phyloP scores from a whole-genome alignment of 2,888 invertebrate genomes.

The Saturnia pavonia region DNA sequence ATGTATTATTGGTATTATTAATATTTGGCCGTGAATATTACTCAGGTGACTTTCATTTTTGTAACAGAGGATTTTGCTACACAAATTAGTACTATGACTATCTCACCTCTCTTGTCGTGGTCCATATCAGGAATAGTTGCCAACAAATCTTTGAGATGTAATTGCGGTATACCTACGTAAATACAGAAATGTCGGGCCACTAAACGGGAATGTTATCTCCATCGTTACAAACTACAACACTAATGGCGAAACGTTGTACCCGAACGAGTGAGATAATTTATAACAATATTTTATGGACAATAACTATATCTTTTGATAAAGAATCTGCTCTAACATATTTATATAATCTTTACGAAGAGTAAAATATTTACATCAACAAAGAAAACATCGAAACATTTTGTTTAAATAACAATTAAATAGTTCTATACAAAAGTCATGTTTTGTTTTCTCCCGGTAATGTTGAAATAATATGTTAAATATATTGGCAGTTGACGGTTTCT shows the following conservation, averaged over 20 bases:
- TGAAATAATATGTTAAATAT: no score
- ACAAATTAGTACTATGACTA: background rate
- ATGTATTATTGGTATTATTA: no score
- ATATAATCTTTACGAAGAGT: background rate
- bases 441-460: background rate
- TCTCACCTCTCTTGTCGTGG: slow-evolving; percentile 37
- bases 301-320: slow-evolving; percentile 31
- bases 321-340: slow-evolving; percentile 9
- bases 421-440: background rate
- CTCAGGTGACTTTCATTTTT: no score
- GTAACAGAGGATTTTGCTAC: no score
- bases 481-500: no score
- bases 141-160: slow-evolving; percentile 70
- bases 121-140: slow-evolving; percentile 43
- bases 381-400: background rate
- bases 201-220: slow-evolving; percentile 64
- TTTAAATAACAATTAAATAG: no score
- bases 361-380: background rate
- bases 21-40: no score
- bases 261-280: slow-evolving; percentile 51
- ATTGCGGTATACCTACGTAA: slow-evolving; percentile 63
- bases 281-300: slow-evolving; percentile 49
- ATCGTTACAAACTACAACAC: slow-evolving; percentile 63
- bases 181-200: slow-evolving; percentile 52
- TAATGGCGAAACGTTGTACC: slow-evolving; percentile 67